Evolutionary conservation across 1,140 invertebrate genomes (phyloP).

Genomic region (Ganaspis sp.): DNA sequence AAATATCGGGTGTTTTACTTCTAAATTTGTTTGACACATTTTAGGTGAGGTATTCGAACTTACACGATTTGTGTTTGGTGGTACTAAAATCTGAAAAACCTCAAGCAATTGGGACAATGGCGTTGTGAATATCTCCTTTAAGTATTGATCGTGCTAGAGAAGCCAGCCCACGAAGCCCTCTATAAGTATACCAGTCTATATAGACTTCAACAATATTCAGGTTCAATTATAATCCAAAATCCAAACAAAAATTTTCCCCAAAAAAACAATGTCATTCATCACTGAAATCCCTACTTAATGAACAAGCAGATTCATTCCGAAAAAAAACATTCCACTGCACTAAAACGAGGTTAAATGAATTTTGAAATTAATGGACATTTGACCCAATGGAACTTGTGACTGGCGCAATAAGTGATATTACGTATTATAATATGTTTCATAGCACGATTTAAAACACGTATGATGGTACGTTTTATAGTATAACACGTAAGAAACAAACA

Average conservation of each 20-base stretch:
- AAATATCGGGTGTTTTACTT: neutral
- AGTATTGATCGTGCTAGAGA: constrained; percentile 65
- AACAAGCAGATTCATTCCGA: no score
- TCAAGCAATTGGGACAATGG: constrained; percentile 57
- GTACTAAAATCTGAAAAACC: constrained; percentile 28
- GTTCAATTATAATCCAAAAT: neutral
- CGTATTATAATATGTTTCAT: no score
- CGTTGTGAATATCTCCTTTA: constrained; percentile 64
- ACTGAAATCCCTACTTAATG: no score
- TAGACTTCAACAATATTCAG: constrained; percentile 25
- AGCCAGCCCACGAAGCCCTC: constrained; percentile 57
- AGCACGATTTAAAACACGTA: no score
- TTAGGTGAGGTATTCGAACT: neutral
- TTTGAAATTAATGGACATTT: no score
- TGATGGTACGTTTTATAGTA: no score
- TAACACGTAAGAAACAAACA: no score
- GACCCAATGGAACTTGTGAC: no score
- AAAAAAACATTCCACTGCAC: no score
- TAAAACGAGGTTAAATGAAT: no score
- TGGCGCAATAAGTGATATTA: no score
- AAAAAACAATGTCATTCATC: neutral
- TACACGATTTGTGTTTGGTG: neutral
- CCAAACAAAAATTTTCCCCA: neutral
- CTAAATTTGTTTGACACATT: neutral
- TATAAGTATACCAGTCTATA: constrained; percentile 45